phyloP scores from a whole-genome alignment of 2,888 invertebrate species.

The Eupelmus urozonus region DNA sequence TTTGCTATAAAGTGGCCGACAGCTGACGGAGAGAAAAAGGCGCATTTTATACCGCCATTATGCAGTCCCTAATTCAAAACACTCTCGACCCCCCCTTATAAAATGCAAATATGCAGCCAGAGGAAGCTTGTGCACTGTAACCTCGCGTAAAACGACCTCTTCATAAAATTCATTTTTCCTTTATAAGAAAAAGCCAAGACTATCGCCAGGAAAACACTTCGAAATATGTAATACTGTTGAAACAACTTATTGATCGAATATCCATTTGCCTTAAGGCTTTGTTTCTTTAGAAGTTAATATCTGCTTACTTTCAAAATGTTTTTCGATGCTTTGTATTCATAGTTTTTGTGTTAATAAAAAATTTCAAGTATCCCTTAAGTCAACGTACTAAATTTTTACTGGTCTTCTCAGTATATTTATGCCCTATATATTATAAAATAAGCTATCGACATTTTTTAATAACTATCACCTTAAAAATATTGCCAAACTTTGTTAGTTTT shows the following conservation, averaged over 20 bases:
- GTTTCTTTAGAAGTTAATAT: too few species aligned
- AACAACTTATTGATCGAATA: conserved; percentile 14
- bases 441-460: too few species aligned
- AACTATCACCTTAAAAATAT: too few species aligned
- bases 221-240: conserved; percentile 13
- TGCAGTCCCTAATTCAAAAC: conserved; percentile 57
- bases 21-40: conserved; percentile 44
- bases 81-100: conserved; percentile 55
- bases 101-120: conserved; percentile 54
- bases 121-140: conserved; percentile 32
- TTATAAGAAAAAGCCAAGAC: conserved; percentile 40
- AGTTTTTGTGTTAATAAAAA: too few species aligned
- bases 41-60: conserved; percentile 51
- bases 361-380: too few species aligned
- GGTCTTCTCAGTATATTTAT: too few species aligned
- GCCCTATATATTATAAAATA: too few species aligned
- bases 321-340: too few species aligned
- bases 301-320: too few species aligned
- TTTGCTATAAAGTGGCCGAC: conserved; percentile 47
- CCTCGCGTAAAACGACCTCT: conserved; percentile 41
- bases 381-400: too few species aligned
- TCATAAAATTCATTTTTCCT: conserved; percentile 49
- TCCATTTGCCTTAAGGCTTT: neutral
- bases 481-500: too few species aligned
- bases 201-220: conserved; percentile 6